Base-by-base conservation (phyloP, 1,140 invertebrate genomes). In the Oreohelix idahoensis region DNA sequence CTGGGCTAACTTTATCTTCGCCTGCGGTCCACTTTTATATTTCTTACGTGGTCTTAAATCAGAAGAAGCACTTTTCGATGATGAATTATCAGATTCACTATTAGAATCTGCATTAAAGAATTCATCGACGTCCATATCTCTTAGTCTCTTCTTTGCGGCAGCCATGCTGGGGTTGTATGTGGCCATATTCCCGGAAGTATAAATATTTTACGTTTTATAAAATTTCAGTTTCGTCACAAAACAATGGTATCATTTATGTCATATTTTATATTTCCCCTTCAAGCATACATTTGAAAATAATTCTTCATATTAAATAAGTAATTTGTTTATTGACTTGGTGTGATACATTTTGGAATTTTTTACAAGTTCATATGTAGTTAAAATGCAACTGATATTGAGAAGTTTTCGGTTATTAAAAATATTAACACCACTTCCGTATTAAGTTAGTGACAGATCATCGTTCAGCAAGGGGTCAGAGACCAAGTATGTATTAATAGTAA, bases 401-500 rank as follows among this genome's bases (percentile, higher is more conserved):
- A 58, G 2, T 58, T 23, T 58, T 10, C 26, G 53, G 53, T 20
- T 58, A 2, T 23, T 58, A 58, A 58, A 58, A 58, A 58, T 58
- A 4, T 58, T 2, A 58, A 23, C 53, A 58, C 53, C 53, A 58
- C 51, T 73, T 82, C 70, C 70, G 45, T 74, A 45, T 82, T 82
- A n/a, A 45, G 29, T 82, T 74, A 82, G 51, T 74, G 69, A 73
- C 73, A 58, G 49, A 82, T 73, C 70, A 82, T 82, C 81, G 36
- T 70, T 73, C 77, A 29, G 49, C 58, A 29, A 20, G 32, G 26
- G 42, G n/a, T n/a, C n/a, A n/a, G n/a, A n/a, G n/a, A n/a, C n/a
- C n/a, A n/a, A n/a, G n/a, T n/a, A n/a, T n/a, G n/a, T n/a, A n/a
- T n/a, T n/a, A n/a, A n/a, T n/a, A n/a, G n/a, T n/a, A n/a, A n/a